Evolutionary conservation across 2,797 vertebrate species (phyloP), one percentile per base, ranked within the genome.

Genomic region (Florisuga fusca): DNA sequence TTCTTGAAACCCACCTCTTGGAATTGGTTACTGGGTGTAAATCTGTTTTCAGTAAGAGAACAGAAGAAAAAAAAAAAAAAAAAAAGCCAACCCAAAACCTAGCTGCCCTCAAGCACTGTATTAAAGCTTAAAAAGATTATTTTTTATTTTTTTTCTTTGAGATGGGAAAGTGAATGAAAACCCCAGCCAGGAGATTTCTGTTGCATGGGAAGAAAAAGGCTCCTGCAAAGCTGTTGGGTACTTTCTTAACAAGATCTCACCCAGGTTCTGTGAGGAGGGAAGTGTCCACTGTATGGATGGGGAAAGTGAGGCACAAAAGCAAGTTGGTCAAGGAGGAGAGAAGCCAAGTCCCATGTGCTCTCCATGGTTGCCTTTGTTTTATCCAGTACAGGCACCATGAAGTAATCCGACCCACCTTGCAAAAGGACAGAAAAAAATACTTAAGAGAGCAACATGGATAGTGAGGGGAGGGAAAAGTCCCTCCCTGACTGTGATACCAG

Each of bases 61-160:
- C 6, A 29, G 84, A 72, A 71, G 50, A 6, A 20, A 15, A 1
- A 27, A 58, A 36, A 26, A 12, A 21, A 7, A 26, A 20, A 36
- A 36, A 36, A 36, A 36, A 36, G 8, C 33, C 34, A 34, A 46
- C 19, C 19, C 20, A 20, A 46, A 8, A 10, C 34, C 48, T 66
- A 64, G 36, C 38, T 63, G 33, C 69, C 90, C 89, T 84, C 46
- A 29, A 79, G 96, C 74, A 7, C 27, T 27, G 4, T 13, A 62
- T 93, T 91, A 95, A 94, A 88, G 46, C 88, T 96, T 88, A 75
- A 93, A 94, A 89, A 26, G 36, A 46, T 18, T 2, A 50, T 50
- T 50, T 50, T 50, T 26, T 38, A 12, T 15, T 12, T 31, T 33
- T 45, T 26, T 58, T 15, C 21, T 94, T 72, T 53, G 80, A 78